Evolutionary conservation across 2,113 vertebrate genomes (phyloP).

Genomic region (Lamprologus tigripictilis): DNA sequence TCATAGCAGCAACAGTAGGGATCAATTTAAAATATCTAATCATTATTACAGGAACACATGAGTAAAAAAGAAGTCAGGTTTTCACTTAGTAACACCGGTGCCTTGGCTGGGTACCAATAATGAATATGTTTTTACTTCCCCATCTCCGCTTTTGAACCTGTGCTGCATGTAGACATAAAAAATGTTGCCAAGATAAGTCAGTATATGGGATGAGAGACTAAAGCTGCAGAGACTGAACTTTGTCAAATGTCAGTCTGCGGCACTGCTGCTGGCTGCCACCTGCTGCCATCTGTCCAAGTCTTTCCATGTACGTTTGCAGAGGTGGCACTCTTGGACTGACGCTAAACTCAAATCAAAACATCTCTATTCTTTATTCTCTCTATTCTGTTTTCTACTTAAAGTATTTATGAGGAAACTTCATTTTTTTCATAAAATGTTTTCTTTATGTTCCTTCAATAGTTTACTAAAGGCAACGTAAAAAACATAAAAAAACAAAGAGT

Average conservation of each 20-base stretch:
- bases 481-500: not conserved
- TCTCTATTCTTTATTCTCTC: not conserved
- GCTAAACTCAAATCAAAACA: not conserved
- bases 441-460: not conserved
- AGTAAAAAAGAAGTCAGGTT: not conserved
- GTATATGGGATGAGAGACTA: not conserved
- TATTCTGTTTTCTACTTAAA: not conserved
- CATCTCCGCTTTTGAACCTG: not conserved
- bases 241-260: conserved; percentile 12
- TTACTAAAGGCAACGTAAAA: not conserved
- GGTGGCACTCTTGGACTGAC: not conserved
- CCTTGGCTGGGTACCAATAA: not conserved
- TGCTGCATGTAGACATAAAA: not conserved
- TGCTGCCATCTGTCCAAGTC: conserved; percentile 73
- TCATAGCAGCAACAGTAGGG: not conserved
- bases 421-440: not conserved
- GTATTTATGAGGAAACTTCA: not conserved
- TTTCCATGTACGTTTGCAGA: conserved; percentile 68
- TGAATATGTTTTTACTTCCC: not conserved
- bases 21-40: not conserved
- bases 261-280: conserved; percentile 57
- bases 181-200: not conserved
- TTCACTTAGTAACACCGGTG: not conserved
- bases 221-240: conserved; percentile 19
- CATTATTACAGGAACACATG: not conserved